phyloP scores from a whole-genome alignment of 2,113 vertebrate species.

The Chunga burmeisteri region DNA sequence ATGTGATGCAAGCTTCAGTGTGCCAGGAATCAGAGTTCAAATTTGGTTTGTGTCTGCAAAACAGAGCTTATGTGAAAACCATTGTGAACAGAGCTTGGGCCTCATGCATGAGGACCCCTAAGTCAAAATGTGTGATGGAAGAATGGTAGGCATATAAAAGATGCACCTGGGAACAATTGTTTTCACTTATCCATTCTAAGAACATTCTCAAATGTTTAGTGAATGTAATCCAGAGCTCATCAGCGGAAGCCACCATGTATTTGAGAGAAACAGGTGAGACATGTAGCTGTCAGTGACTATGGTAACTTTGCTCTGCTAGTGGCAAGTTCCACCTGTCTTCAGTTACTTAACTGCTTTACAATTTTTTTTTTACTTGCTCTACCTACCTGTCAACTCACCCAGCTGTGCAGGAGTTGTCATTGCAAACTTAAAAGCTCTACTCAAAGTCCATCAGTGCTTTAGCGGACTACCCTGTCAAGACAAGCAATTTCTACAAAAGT shows the following conservation, averaged over 20 bases:
- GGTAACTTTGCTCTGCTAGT: neutral
- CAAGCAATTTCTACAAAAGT: neutral
- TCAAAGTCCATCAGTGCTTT: neutral
- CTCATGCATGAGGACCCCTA: neutral
- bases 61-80: neutral
- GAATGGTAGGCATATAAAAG: neutral
- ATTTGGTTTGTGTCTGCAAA: neutral
- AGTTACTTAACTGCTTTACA: neutral
- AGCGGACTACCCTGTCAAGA: neutral
- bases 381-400: neutral
- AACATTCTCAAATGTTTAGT: neutral
- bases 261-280: neutral
- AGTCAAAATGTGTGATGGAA: neutral
- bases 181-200: neutral
- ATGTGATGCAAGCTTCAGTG: neutral
- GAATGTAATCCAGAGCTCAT: neutral
- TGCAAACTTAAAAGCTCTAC: neutral
- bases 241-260: neutral
- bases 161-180: neutral
- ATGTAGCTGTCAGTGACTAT: neutral
- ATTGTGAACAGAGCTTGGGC: neutral
- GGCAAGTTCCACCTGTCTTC: neutral
- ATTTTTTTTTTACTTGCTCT: neutral
- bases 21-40: neutral
- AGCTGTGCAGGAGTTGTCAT: neutral